phyloP scores from a whole-genome alignment of 2,888 invertebrate species.

The Papilio demoleus region DNA sequence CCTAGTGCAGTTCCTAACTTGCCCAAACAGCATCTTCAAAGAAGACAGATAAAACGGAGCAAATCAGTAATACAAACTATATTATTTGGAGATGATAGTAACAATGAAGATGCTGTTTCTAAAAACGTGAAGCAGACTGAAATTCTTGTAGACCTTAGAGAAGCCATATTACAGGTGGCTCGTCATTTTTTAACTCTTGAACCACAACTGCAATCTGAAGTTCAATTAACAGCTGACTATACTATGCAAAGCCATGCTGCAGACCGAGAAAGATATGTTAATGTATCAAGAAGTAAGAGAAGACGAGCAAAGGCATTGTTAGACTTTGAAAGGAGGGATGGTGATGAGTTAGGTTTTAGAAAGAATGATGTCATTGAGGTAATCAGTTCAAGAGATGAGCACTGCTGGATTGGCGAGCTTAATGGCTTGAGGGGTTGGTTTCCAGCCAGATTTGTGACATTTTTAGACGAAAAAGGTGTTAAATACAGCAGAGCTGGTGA shows the following conservation, averaged over 20 bases:
- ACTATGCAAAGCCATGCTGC: conserved; percentile 97
- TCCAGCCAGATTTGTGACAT: conserved; percentile 97
- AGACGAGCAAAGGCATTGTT: conserved; percentile 97
- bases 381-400: conserved; percentile 98
- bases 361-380: conserved; percentile 99
- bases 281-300: conserved; percentile 93
- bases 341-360: conserved; percentile 98
- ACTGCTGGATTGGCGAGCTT: conserved; percentile 99
- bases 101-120: conserved; percentile 92
- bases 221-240: conserved; percentile 95
- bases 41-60: conserved; percentile 94
- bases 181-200: conserved; percentile 97
- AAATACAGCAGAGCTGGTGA: conserved; percentile 96
- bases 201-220: conserved; percentile 91
- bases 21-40: conserved; percentile 95
- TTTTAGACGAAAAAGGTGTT: conserved; percentile 93
- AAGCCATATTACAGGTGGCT: conserved; percentile 95
- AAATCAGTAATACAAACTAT: conserved; percentile 95
- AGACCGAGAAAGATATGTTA: conserved; percentile 97
- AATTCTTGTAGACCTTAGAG: conserved; percentile 97
- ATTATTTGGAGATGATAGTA: conserved; percentile 91
- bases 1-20: conserved; percentile 95
- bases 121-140: conserved; percentile 99
- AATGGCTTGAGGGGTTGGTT: conserved; percentile 98
- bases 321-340: conserved; percentile 98